Percentiles rank a stretch among this genome's conserved stretches.
These are phyloP conservation scores for Charaxes varanes DNA, from an alignment of 1,140 invertebrate genomes.

Conservation along the genomic window DNA sequence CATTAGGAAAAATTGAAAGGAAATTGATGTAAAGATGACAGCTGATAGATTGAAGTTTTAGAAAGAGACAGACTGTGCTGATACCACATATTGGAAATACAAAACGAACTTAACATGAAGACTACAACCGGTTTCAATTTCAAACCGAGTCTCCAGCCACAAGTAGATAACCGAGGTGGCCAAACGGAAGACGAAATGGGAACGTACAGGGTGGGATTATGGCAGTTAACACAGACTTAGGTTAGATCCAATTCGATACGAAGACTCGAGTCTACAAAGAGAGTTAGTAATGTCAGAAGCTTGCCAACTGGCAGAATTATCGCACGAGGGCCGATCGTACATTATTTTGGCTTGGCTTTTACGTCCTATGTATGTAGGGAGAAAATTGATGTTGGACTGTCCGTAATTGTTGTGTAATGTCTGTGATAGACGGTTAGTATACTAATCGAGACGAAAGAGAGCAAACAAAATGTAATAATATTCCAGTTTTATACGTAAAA, in stretches of 20 bases:
- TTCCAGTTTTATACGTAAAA: too few species aligned
- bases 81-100: too few species aligned
- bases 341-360: conserved; percentile 30
- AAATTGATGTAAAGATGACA: too few species aligned
- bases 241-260: conserved; percentile 35
- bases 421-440: not conserved
- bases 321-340: conserved; percentile 28
- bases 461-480: too few species aligned
- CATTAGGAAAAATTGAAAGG: too few species aligned
- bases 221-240: conserved; percentile 42
- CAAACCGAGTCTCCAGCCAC: too few species aligned
- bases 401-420: not conserved
- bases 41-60: too few species aligned
- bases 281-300: conserved; percentile 37
- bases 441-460: not conserved
- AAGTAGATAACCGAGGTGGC: too few species aligned
- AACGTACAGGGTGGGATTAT: conserved; percentile 34
- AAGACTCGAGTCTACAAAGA: conserved; percentile 33
- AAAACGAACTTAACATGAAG: too few species aligned
- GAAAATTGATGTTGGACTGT: conserved; percentile 6
- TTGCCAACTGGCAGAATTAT: conserved; percentile 52
- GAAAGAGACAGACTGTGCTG: too few species aligned
- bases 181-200: conserved; percentile 22
- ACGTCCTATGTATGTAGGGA: conserved; percentile 8
- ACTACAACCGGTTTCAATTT: too few species aligned